Conservation (phyloP, 2,113 vertebrate genomes). For the Scortum barcoo region DNA sequence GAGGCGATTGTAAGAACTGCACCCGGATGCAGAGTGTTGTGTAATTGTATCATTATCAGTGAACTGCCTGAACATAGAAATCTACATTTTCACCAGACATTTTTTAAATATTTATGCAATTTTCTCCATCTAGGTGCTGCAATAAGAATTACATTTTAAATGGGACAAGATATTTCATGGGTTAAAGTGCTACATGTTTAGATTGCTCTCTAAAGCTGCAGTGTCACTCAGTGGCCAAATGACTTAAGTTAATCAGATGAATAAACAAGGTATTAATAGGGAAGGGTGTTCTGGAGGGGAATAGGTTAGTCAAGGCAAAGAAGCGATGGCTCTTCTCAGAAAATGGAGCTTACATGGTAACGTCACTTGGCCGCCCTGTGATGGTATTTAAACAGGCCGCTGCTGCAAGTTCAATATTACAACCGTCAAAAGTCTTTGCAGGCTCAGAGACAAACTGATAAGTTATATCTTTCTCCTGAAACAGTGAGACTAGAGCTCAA, state of each 20-base stretch:
- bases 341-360: slow-evolving; percentile 71
- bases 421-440: slow-evolving; percentile 45
- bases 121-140: background rate
- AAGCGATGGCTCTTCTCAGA: slow-evolving; percentile 60
- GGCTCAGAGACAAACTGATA: slow-evolving; percentile 13
- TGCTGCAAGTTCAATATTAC: slow-evolving; percentile 1
- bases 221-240: slow-evolving; percentile 41
- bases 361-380: slow-evolving; percentile 52
- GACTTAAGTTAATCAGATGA: slow-evolving; percentile 74
- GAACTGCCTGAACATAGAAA: background rate
- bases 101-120: background rate
- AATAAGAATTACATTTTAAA: slow-evolving; percentile 23
- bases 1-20: background rate
- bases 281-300: slow-evolving; percentile 49
- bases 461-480: background rate
- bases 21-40: background rate
- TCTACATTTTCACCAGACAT: background rate
- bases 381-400: slow-evolving; percentile 70
- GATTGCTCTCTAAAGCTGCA: slow-evolving; percentile 26
- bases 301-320: slow-evolving; percentile 58
- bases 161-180: slow-evolving; percentile 42
- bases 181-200: slow-evolving; percentile 30
- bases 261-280: slow-evolving; percentile 72
- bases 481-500: slow-evolving; percentile 22
- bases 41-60: background rate